Base-by-base conservation (phyloP, 2,888 invertebrate species). In the Exephanes ischioxanthus region DNA sequence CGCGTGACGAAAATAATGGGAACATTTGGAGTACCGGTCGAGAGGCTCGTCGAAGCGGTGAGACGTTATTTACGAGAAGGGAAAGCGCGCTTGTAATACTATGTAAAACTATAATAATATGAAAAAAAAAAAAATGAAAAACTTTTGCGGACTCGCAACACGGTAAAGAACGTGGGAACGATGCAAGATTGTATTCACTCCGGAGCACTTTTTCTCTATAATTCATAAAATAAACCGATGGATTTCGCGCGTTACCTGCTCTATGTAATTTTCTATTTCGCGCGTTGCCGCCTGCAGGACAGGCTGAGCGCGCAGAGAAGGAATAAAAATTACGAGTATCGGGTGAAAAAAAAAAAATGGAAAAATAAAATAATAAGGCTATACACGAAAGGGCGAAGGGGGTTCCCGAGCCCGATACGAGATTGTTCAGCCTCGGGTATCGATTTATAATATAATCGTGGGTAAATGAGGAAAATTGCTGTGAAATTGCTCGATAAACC, bases 391-490 rank as follows among this genome's bases (percentile, higher is more conserved):
- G 55, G 33, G 41, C 66, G 72, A 26, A 58, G 63, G 81, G 78
- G 72, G 55, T 11, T 80, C 55, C n/a, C 73, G 81, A 85, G 45
- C 14, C 45, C 58, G 79, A 72, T 30, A 82, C 77, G 80, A 83
- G 76, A 82, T 83, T 7, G 70, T 90, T 88, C 89, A 84, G 91
- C 91, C 88, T 85, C 84, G 86, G 89, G 87, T 88, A 90, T 89
- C 90, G 88, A 87, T 87, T 89, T 90, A 92, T 91, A 91, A 91
- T 90, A 90, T 91, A 92, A 93, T 93, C 92, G 89, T 88, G 89
- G 87, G 26, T 88, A 91, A 93, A 93, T 90, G 92, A 92, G 93
- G 93, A 93, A 93, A 94, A 94, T 93, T 93, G 92, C 91, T 93
- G 93, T 92, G 91, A 94, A 93, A 93, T 93, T 94, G 92, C 91